phyloP scores from a whole-genome alignment of 2,888 invertebrate species.

The Zootermopsis nevadensis region DNA sequence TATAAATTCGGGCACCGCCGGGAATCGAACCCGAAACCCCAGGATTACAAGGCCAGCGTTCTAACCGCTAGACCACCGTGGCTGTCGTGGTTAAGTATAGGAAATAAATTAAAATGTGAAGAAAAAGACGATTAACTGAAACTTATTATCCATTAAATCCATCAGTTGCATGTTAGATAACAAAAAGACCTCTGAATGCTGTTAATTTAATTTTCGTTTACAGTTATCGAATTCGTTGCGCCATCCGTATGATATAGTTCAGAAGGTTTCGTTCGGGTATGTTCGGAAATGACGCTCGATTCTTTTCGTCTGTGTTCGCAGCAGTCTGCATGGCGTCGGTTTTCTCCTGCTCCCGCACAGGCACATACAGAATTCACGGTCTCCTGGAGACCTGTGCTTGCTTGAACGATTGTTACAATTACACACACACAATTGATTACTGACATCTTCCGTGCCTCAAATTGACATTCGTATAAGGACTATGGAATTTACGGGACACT shows the following conservation, averaged over 20 bases:
- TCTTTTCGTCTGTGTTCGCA: constrained; percentile 7
- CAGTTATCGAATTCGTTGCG: constrained; percentile 19
- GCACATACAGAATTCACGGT: not conserved
- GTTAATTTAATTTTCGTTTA: not conserved
- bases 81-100: too few relatives aligned
- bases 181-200: not conserved
- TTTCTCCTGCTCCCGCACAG: not conserved
- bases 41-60: too few relatives aligned
- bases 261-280: constrained; percentile 9
- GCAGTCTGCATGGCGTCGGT: constrained; percentile 27
- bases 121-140: not conserved
- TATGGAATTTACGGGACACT: not conserved
- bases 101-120: too few relatives aligned
- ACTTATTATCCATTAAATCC: not conserved
- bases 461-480: not conserved
- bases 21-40: too few relatives aligned
- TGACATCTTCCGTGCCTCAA: not conserved
- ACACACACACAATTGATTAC: not conserved
- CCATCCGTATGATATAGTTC: constrained; percentile 27
- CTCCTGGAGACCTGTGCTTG: constrained; percentile 16
- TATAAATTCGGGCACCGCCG: too few relatives aligned
- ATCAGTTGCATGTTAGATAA: not conserved
- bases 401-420: not conserved
- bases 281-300: not conserved
- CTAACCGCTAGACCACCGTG: too few relatives aligned